A percentile compares a stretch with the other conserved stretches of the same genome.
Evolutionary conservation across 53 echinoderm and acorn worm species (phyloP).

Genomic region (Stichopus horrens): DNA sequence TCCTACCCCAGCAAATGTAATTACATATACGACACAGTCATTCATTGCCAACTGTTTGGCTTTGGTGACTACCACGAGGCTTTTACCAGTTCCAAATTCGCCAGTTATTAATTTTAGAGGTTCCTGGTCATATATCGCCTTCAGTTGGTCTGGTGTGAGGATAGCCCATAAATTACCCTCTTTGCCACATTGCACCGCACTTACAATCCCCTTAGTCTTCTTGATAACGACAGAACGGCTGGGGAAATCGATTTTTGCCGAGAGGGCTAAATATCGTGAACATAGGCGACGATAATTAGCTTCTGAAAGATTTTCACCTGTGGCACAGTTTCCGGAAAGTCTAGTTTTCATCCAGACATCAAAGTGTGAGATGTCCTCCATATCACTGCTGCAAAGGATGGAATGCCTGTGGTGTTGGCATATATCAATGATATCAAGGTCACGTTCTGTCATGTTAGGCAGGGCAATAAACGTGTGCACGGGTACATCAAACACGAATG

Average conservation of each 20-base stretch:
- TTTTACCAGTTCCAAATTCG: conserved; percentile 37
- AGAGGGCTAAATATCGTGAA: conserved; percentile 27
- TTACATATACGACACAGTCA: neutral
- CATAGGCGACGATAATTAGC: conserved; percentile 20
- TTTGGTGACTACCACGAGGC: conserved; percentile 6
- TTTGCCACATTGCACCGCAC: neutral
- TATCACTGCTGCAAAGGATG: neutral
- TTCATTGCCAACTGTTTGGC: conserved; percentile 16
- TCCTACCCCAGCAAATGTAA: conserved; percentile 12
- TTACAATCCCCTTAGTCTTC: conserved; percentile 4
- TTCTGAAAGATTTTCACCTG: neutral
- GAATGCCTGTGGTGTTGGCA: neutral
- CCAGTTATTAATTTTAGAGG: neutral
- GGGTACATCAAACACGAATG: conserved; percentile 24
- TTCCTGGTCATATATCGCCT: conserved; percentile 2
- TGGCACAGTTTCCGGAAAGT: neutral
- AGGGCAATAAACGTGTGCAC: conserved; percentile 22
- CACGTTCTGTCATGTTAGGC: conserved; percentile 7
- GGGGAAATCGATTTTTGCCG: conserved; percentile 8
- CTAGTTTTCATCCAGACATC: conserved; percentile 2
- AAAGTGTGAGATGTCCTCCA: neutral
- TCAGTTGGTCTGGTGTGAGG: conserved; percentile 18
- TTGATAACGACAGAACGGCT: conserved; percentile 11
- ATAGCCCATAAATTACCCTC: conserved; percentile 16
- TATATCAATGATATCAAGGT: neutral